Percentiles rank a stretch among this genome's conserved stretches.
phyloP scores from a whole-genome alignment of 2,113 vertebrate species.

The Sorex araneus region DNA sequence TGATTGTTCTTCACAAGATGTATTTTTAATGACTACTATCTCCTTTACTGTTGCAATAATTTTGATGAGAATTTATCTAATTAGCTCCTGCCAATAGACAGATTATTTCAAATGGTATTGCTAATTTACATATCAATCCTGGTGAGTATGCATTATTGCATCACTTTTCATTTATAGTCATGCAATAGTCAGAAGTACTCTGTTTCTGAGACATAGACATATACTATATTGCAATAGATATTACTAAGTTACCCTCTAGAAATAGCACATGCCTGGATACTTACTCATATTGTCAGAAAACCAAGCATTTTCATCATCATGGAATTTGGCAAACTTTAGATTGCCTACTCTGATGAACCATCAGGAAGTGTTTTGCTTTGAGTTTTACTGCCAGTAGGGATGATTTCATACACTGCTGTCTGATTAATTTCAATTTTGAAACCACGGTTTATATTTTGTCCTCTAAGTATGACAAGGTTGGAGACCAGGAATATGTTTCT shows the following conservation, averaged over 20 bases:
- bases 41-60: not conserved
- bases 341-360: not conserved
- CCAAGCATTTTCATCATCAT: not conserved
- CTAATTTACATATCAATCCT: conserved; percentile 28
- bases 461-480: not conserved
- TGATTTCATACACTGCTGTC: not conserved
- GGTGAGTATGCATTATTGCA: too few relatives aligned
- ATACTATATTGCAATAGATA: too few relatives aligned
- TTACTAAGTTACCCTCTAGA: too few relatives aligned
- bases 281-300: not conserved
- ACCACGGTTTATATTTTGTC: not conserved
- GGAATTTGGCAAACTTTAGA: conserved; percentile 38
- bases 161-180: too few relatives aligned
- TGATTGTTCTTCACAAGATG: not conserved
- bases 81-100: too few relatives aligned
- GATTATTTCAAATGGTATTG: not conserved
- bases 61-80: too few relatives aligned
- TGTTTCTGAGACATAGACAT: too few relatives aligned
- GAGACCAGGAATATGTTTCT: not conserved
- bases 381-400: not conserved
- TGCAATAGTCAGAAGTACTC: too few relatives aligned
- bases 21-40: not conserved
- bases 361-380: not conserved
- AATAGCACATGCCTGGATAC: too few relatives aligned
- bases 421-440: conserved; percentile 35